phyloP scores from a whole-genome alignment of 1,140 invertebrate genomes.

The Chironomus tepperi region DNA sequence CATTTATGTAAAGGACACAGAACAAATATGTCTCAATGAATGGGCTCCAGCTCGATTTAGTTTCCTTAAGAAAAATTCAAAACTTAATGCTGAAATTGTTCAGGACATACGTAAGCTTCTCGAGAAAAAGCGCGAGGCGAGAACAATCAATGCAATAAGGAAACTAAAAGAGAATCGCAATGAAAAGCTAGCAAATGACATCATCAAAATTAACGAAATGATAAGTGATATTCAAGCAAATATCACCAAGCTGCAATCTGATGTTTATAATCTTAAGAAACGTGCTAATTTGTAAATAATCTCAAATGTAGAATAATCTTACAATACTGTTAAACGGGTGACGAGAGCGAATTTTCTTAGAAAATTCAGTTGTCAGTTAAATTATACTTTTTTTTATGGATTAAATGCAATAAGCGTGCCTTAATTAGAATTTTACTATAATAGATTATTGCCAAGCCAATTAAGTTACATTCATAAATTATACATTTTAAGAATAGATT shows the following conservation, averaged over 20 bases:
- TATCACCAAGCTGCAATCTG: not conserved
- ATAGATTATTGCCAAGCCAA: too few relatives aligned
- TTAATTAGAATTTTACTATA: too few relatives aligned
- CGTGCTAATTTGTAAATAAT: not conserved
- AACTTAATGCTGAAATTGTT: not conserved
- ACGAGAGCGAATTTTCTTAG: not conserved
- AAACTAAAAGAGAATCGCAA: constrained; percentile 3
- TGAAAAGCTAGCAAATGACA: constrained; percentile 15
- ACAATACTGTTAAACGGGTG: too few relatives aligned
- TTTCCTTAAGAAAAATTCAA: not conserved
- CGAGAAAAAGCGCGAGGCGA: not conserved
- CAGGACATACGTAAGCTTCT: not conserved
- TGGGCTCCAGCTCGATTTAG: not conserved
- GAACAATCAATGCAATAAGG: not conserved
- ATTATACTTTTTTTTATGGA: too few relatives aligned
- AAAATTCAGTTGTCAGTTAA: not conserved
- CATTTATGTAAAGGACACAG: not conserved
- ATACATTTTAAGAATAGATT: too few relatives aligned
- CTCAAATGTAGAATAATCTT: not conserved
- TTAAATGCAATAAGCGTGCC: too few relatives aligned
- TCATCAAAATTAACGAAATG: constrained; percentile 18
- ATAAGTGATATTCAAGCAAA: constrained; percentile 18
- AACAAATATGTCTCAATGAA: constrained; percentile 5
- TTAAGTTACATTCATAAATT: too few relatives aligned
- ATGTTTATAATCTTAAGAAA: not conserved